Conservation (phyloP, 2,888 invertebrate genomes). For the Athrips mouffetella region DNA sequence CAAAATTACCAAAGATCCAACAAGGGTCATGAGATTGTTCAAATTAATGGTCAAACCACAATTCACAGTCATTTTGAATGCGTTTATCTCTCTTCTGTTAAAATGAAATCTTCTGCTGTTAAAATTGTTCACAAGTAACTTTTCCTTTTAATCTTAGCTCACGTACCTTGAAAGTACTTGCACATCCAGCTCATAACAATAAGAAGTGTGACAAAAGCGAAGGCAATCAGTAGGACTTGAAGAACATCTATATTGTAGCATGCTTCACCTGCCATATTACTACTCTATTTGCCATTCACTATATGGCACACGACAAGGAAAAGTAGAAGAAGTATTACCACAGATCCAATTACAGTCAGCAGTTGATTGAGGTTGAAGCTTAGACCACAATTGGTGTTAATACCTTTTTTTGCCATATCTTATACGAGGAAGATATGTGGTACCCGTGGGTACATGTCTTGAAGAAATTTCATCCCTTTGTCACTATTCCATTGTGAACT, state of each 20-base stretch:
- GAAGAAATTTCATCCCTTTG: neutral
- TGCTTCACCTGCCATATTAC: constrained; percentile 14
- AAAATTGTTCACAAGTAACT: neutral
- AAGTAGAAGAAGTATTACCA: constrained; percentile 52
- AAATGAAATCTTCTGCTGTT: neutral
- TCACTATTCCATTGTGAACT: neutral
- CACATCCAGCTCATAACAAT: constrained; percentile 61
- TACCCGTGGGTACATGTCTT: neutral
- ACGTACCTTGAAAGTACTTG: constrained; percentile 46
- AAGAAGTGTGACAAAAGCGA: constrained; percentile 52
- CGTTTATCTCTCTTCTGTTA: neutral
- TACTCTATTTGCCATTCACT: constrained; percentile 37
- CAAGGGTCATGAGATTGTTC: constrained; percentile 30
- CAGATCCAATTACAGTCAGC: constrained; percentile 53
- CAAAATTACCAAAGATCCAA: constrained; percentile 35
- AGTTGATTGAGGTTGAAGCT: constrained; percentile 55
- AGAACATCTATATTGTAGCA: constrained; percentile 46
- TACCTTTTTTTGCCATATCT: constrained; percentile 18
- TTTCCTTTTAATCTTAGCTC: neutral
- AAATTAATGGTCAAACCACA: constrained; percentile 28
- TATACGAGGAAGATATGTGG: neutral
- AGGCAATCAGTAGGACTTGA: constrained; percentile 48
- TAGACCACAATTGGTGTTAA: constrained; percentile 29
- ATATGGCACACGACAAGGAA: constrained; percentile 59
- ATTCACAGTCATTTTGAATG: constrained; percentile 8